Evolutionary conservation across 2,797 vertebrate species (phyloP).

Genomic region (Hephaestus fuliginosus): DNA sequence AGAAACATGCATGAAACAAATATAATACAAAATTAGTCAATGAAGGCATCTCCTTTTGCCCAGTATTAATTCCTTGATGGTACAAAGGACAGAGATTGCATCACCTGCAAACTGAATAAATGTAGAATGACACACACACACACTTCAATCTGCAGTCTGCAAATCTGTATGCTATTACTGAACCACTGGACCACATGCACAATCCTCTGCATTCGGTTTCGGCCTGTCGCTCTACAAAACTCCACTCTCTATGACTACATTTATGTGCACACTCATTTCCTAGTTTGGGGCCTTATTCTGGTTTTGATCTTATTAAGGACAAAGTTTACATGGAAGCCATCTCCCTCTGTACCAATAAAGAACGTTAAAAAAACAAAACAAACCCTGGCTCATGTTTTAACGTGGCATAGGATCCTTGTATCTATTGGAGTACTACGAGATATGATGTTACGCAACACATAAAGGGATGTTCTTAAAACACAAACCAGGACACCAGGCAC

Average conservation of each 20-base stretch:
- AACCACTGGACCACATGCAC: background rate
- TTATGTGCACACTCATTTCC: background rate
- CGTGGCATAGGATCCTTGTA: background rate
- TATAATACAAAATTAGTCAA: background rate
- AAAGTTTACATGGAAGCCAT: background rate
- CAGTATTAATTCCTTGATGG: background rate
- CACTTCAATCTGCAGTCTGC: background rate
- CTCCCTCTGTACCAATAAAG: too few species aligned
- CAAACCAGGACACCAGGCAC: background rate
- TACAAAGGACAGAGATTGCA: background rate
- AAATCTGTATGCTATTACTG: background rate
- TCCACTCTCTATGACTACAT: background rate
- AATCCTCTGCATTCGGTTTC: background rate
- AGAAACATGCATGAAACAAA: background rate
- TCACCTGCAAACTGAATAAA: constrained; percentile 14
- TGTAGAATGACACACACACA: background rate
- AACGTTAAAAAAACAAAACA: too few species aligned
- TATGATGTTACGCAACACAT: background rate
- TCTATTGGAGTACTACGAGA: background rate
- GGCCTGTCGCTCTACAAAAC: background rate
- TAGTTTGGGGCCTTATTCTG: background rate
- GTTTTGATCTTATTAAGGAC: background rate
- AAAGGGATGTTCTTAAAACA: background rate
- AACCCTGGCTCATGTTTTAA: background rate
- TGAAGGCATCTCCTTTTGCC: background rate